Percentiles rank a stretch among this genome's conserved stretches.
Conservation (phyloP, 2,888 invertebrate genomes). For the Agonopterix subpropinquella region DNA sequence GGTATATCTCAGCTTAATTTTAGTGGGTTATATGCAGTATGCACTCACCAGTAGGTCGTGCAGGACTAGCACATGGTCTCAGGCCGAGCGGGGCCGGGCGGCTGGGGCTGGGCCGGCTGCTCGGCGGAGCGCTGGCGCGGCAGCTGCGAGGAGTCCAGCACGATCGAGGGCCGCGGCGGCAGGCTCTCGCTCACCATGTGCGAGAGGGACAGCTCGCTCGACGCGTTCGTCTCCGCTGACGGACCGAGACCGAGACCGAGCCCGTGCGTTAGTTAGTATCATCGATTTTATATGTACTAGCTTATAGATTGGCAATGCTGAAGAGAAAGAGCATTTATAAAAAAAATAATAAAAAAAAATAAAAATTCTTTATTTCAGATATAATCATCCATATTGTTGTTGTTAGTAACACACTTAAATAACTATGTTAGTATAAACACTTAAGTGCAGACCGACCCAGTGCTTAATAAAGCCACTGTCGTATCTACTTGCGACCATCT, state of each 20-base stretch:
- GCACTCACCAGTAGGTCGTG: not conserved
- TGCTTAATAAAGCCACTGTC: too few species aligned
- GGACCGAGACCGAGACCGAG: not conserved
- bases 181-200: conserved; percentile 70
- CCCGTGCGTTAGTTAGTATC: not conserved
- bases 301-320: too few species aligned
- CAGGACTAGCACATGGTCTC: conserved; percentile 61
- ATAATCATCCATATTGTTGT: too few species aligned
- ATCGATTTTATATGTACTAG: not conserved
- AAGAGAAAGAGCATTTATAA: too few species aligned
- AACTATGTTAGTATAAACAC: too few species aligned
- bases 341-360: too few species aligned
- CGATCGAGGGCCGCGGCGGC: conserved; percentile 67
- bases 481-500: too few species aligned
- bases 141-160: conserved; percentile 68
- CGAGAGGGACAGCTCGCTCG: conserved; percentile 67
- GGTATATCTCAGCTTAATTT: too few species aligned
- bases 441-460: too few species aligned
- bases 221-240: conserved; percentile 68
- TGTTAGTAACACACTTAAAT: too few species aligned
- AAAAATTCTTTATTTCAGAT: too few species aligned
- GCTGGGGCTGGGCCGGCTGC: conserved; percentile 38
- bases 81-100: conserved; percentile 51
- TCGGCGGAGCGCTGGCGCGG: conserved; percentile 68
- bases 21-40: too few species aligned